Evolutionary conservation across 2,113 vertebrate species (phyloP).

Genomic region (Catharus bicknelli): DNA sequence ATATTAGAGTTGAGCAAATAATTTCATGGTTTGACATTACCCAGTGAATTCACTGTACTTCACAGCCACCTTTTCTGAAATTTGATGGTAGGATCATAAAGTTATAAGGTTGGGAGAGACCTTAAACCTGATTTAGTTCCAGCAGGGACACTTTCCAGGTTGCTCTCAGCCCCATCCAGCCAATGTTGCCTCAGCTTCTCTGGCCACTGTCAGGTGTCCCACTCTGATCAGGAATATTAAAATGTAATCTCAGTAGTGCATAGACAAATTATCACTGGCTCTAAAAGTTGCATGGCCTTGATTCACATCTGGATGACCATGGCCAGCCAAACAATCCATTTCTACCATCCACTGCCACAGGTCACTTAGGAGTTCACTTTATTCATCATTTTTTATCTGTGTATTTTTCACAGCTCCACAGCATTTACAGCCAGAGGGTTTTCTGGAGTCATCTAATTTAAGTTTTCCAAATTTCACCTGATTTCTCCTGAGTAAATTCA

Average conservation of each 20-base stretch:
- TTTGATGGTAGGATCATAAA: background rate
- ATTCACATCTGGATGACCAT: background rate
- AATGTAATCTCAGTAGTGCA: background rate
- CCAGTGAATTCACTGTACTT: background rate
- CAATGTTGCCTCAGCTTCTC: background rate
- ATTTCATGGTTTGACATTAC: background rate
- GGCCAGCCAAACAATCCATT: background rate
- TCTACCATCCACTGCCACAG: background rate
- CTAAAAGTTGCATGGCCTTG: accelerated
- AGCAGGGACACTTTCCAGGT: background rate
- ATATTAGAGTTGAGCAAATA: background rate
- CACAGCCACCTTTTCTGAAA: background rate
- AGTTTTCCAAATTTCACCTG: background rate
- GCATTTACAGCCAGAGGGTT: background rate
- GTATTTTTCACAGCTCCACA: background rate
- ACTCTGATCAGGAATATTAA: background rate
- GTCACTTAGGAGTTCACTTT: background rate
- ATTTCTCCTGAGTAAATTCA: background rate
- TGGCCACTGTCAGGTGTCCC: background rate
- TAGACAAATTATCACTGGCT: background rate
- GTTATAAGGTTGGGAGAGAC: background rate
- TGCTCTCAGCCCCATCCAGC: background rate
- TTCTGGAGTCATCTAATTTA: background rate
- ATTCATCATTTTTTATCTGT: background rate
- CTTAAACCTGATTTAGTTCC: background rate